Percentiles rank a stretch among this genome's conserved stretches.
Conservation (phyloP, 1,140 invertebrate species). For the Heliconius eleuchia region DNA sequence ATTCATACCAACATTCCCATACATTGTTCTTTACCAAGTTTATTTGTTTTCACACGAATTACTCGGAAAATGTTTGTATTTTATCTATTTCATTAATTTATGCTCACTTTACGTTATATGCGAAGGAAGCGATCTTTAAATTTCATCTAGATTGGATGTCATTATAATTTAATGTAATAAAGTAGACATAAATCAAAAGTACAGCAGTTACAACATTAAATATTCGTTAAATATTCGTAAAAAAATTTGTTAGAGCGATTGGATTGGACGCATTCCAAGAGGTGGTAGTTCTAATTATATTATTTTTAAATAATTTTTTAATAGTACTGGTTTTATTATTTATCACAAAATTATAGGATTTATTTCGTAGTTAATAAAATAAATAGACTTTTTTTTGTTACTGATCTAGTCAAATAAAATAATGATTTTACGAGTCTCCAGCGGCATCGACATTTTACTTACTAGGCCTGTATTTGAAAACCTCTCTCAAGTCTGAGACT, state of each 20-base stretch:
- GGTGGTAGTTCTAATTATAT: too few species aligned
- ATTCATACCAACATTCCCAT: constrained; percentile 32
- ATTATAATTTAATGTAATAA: constrained; percentile 1
- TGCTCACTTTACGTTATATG: constrained; percentile 13
- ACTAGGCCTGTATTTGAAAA: too few species aligned
- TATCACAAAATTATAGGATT: background rate
- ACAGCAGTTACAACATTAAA: background rate
- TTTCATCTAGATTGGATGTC: constrained; percentile 1
- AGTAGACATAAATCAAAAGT: background rate
- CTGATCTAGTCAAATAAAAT: background rate
- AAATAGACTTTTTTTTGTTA: background rate
- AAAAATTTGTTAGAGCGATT: too few species aligned
- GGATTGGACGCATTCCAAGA: too few species aligned
- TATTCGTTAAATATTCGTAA: too few species aligned
- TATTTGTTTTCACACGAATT: constrained; percentile 43
- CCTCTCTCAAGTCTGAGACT: too few species aligned
- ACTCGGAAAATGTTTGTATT: constrained; percentile 23
- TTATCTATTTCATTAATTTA: constrained; percentile 31
- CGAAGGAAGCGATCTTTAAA: background rate
- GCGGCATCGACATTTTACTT: background rate
- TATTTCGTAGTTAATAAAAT: background rate
- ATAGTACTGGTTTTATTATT: background rate
- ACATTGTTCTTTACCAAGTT: constrained; percentile 35
- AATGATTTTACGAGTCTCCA: background rate
- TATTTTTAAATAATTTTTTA: background rate